Conservation (phyloP, 1,140 invertebrate genomes). For the Vanessa atalanta region DNA sequence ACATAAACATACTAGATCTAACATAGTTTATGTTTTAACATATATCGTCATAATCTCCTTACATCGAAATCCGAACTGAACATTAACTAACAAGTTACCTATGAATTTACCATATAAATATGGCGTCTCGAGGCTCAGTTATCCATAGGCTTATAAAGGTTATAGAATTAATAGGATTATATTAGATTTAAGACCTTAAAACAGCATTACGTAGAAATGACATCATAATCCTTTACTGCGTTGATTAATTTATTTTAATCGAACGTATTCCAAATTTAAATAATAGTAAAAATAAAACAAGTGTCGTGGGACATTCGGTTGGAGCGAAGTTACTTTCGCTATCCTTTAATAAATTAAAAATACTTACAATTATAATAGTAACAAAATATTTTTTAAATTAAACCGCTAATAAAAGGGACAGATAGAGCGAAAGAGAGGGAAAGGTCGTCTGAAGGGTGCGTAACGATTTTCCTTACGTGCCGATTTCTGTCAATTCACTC, state of each 20-base stretch:
- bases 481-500: too few species aligned
- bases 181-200: constrained; percentile 29
- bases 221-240: neutral
- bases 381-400: too few species aligned
- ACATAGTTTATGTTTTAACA: neutral
- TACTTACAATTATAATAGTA: too few species aligned
- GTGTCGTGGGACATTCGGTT: too few species aligned
- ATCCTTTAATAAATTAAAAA: too few species aligned
- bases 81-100: constrained; percentile 8
- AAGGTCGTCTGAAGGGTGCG: too few species aligned
- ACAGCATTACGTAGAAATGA: neutral
- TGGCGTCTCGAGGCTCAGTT: constrained; percentile 22
- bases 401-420: too few species aligned
- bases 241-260: neutral
- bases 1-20: neutral
- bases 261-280: neutral
- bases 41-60: neutral
- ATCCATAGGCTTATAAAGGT: constrained; percentile 33
- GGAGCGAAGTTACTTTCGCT: too few species aligned
- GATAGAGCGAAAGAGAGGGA: too few species aligned
- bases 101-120: constrained; percentile 34
- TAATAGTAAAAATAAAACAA: neutral
- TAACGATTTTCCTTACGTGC: too few species aligned
- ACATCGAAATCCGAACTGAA: neutral
- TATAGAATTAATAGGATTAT: constrained; percentile 40